These are phyloP conservation scores for Pipistrellus kuhlii DNA, from an alignment of 2,797 vertebrate genomes.

Conservation along the genomic window DNA sequence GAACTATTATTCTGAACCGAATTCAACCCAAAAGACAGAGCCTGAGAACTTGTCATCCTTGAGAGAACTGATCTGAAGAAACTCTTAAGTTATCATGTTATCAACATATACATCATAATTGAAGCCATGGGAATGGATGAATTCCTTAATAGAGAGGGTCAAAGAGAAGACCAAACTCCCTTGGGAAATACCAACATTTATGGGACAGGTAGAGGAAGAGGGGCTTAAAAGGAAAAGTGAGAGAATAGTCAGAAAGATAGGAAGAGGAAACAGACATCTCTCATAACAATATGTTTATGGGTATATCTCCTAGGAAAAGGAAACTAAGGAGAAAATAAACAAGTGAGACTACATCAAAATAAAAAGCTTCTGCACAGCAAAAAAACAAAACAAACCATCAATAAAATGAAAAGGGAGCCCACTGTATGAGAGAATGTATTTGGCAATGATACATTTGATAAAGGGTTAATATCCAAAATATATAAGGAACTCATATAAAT, in stretches of 20 bases:
- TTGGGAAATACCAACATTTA: constrained; percentile 32
- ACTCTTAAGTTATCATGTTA: constrained; percentile 5
- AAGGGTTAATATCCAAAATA: no score
- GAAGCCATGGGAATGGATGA: background rate
- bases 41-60: constrained; percentile 29
- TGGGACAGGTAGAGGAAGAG: constrained; percentile 8
- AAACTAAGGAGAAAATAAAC: no score
- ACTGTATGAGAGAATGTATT: no score
- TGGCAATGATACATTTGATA: no score
- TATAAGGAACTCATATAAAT: no score
- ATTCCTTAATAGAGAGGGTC: constrained; percentile 25
- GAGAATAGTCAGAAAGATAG: background rate
- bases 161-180: constrained; percentile 27
- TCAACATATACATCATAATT: background rate
- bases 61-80: constrained; percentile 17
- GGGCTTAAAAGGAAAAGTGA: background rate
- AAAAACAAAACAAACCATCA: no score
- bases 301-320: no score
- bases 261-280: no score
- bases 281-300: no score
- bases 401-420: no score
- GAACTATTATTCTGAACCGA: background rate
- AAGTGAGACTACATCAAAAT: no score
- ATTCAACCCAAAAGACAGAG: constrained; percentile 42
- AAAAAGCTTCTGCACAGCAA: no score